Base-by-base conservation (phyloP, 2,113 vertebrate genomes). In the Equus quagga region DNA sequence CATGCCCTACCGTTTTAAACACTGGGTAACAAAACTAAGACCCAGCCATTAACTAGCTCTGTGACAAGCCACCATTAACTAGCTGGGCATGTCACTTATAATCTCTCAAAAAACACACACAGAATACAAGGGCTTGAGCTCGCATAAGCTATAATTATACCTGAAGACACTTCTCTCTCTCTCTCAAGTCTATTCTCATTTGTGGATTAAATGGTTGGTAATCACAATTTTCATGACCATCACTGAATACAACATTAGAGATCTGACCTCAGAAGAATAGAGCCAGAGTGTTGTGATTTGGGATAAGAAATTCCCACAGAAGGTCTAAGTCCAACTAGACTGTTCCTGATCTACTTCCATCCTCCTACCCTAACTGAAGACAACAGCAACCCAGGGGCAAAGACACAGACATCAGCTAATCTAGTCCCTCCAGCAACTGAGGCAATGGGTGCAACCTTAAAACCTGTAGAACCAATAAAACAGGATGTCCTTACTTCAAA, bases 401-500 rank as follows among this genome's bases (percentile, higher is more conserved):
- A 94, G 60, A 97, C 80, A 89, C 88, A 73, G 91, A 79, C 54
- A 46, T 26, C 33, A 51, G 82, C 62, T 24, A 72, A 65, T 9
- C 36, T 17, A 31, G 64, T 56, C 36, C 67, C 54, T 81, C 67
- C 78, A 36, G 70, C 91, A 92, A 91, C 17, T 18, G n/a, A 92
- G 92, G 72, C 62, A 91, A n/a, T 18, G 14, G 18, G 14, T 41
- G 0, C n/a, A 67, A 83, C 44, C 31, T 60, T 82, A 95, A 70
- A 90, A 87, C n/a, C 49, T 28, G 7, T 10, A 64, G 15, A 65
- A 85, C 26, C 70, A 80, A 70, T 82, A 33, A 91, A 87, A 89
- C 75, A 85, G 5, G 31, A 79, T 54, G 86, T 97, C 91, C 97
- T 98, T 98, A 98, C 98, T 96, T 98, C 69, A 89, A 58, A 91